phyloP scores from a whole-genome alignment of 2,113 vertebrate genomes.

The Phylloscopus trochiloides region DNA sequence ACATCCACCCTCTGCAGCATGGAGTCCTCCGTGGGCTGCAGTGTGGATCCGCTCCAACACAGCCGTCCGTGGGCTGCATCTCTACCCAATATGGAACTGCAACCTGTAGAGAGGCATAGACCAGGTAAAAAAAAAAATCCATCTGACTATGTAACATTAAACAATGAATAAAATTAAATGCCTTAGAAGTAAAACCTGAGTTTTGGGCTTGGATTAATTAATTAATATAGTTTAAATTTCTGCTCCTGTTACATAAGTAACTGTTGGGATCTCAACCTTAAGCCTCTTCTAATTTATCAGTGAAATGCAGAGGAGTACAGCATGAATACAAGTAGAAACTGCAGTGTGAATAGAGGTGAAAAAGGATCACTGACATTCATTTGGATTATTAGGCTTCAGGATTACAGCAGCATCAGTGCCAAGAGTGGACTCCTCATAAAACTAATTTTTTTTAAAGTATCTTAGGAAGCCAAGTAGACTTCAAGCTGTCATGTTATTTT shows the following conservation, averaged over 20 bases:
- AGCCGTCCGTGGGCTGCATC: not conserved
- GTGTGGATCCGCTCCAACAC: not conserved
- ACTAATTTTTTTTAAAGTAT: not conserved
- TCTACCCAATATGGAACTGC: not conserved
- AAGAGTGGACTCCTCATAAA: not conserved
- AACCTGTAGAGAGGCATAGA: not conserved
- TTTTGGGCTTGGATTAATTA: not conserved
- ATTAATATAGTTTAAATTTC: not conserved
- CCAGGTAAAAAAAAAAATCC: not conserved
- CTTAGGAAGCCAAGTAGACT: not conserved
- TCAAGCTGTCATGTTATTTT: not conserved
- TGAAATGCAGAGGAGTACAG: not conserved
- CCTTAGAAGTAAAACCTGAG: not conserved
- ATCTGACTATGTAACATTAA: fast-evolving
- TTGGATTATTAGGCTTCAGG: not conserved
- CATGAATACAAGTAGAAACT: not conserved
- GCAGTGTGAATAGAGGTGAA: not conserved
- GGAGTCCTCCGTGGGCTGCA: not conserved
- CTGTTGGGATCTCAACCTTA: not conserved
- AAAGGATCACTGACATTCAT: not conserved
- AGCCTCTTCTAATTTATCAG: not conserved
- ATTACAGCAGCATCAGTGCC: not conserved
- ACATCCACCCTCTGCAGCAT: not conserved
- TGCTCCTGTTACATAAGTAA: not conserved
- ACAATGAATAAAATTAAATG: not conserved